Base-by-base conservation (phyloP, 2,113 vertebrate genomes). In the Proterorhinus semilunaris region DNA sequence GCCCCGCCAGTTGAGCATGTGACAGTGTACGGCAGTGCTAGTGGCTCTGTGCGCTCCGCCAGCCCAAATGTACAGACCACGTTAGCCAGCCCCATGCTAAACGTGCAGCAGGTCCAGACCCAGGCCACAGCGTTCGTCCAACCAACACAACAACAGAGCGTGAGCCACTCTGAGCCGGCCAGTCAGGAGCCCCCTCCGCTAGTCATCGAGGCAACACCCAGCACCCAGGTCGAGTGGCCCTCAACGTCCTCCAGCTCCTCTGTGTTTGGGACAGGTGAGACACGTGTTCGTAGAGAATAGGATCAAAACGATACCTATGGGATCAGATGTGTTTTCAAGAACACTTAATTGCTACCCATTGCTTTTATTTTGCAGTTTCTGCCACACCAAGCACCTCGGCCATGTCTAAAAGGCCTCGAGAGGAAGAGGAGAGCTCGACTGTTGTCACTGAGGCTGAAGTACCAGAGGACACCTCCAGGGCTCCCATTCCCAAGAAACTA, bases 121-220 rank as follows among this genome's bases (percentile, higher is more conserved):
- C 97, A 99, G 79, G 94, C 96, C 0, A 99, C 98, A 4, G 98
- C 97, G 1, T 99, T 99, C 53, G 97, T 99, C 66, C 98, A 99
- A 65, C 98, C 98, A 27, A 99, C 98, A 1, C 98, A 99, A 76
- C 97, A 99, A 54, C 98, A 99, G 69, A 96, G 93, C 46, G 85
- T 95, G 68, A 89, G 93, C 66, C 94, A 94, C 42, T 75, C 95
- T 2, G 97, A 99, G 74, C 94, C 94, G 0, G 83, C 94, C 57
- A 94, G 79, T 83, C 98, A 95, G 82, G 98, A 99, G 54, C 92
- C 93, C 0, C 85, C 94, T 0, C 83, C 94, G 11, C 69, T 91
- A 62, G 85, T 95, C 50, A 90, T 96, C 21, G 98, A 99, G 62
- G 93, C 94, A 6, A 93, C 96, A 3, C 94, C 95, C 51, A 96